These are phyloP conservation scores for Listronotus bonariensis DNA, from an alignment of 1,140 invertebrate genomes.

Conservation along the genomic window DNA sequence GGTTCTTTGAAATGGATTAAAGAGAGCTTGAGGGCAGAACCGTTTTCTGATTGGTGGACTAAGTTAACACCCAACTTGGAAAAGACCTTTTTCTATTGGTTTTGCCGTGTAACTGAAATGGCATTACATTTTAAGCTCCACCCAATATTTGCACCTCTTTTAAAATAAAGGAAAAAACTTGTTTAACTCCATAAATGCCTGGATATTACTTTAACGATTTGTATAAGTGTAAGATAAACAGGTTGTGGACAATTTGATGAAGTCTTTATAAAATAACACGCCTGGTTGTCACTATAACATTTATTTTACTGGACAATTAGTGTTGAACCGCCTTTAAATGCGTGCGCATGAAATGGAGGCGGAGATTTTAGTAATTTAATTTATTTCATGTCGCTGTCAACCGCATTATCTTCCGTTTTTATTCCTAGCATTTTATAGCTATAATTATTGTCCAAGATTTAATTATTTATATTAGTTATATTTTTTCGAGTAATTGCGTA, in stretches of 20 bases:
- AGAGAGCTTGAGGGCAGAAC: slow-evolving; percentile 23
- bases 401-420: slow-evolving; percentile 32
- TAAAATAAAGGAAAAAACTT: slow-evolving; percentile 39
- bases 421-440: slow-evolving; percentile 27
- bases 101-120: slow-evolving; percentile 39
- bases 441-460: slow-evolving; percentile 29
- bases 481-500: too few species aligned
- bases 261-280: slow-evolving; percentile 46
- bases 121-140: slow-evolving; percentile 38
- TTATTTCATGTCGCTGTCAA: slow-evolving; percentile 38
- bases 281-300: slow-evolving; percentile 44
- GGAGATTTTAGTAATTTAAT: slow-evolving; percentile 29
- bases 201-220: slow-evolving; percentile 51
- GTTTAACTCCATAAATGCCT: slow-evolving; percentile 47
- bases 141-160: slow-evolving; percentile 45
- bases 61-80: slow-evolving; percentile 6
- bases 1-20: slow-evolving; percentile 7
- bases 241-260: slow-evolving; percentile 43
- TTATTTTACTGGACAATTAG: slow-evolving; percentile 41
- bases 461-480: slow-evolving; percentile 18
- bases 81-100: slow-evolving; percentile 37
- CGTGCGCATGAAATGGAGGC: slow-evolving; percentile 39
- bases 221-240: slow-evolving; percentile 50
- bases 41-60: slow-evolving; percentile 24
- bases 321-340: slow-evolving; percentile 42